Evolutionary conservation across 2,797 vertebrate genomes (phyloP), one percentile per base, ranked within the genome.

Genomic region (Gephyroberyx darwinii): DNA sequence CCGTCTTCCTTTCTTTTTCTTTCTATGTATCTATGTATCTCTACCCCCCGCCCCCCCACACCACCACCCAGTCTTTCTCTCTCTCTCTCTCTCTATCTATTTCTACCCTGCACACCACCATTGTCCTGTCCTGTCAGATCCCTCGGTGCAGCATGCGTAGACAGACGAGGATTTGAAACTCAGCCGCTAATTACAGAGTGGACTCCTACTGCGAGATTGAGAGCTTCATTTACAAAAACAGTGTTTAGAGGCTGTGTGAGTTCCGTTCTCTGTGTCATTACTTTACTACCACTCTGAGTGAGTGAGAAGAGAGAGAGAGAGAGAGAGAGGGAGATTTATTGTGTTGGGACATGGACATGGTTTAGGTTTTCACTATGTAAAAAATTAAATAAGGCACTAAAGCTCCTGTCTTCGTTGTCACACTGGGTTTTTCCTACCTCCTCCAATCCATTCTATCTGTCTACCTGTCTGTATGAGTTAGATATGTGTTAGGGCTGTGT

Each of bases 131-230:
- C 26, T 26, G 26, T 26, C 26, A 26, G 86, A 76, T 77, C 74
- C 80, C 17, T 8, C 8, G 31, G 43, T 12, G 72, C 71, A 66
- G 76, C 69, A 20, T 52, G 69, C 78, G 71, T 47, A 82, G 79
- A 83, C 69, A 57, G 55, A 51, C 75, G 62, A 70, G 71, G 66
- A 80, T 77, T 53, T 51, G 56, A 78, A 77, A 80, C 66, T 85
- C 82, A 67, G 75, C 71, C 72, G 13, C 80, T 85, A 85, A 88
- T 87, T 87, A 85, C 56, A 78, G 62, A 81, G 35, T 56, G 71
- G 65, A 52, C 62, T 80, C 82, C 72, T 45, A 66, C 82, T 86
- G 86, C 2, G 70, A 81, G 83, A 83, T 61, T 56, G 84, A 88
- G 84, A 76, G 74, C 80, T 65, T 86, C 39, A 70, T 81, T 88